These are phyloP conservation scores for Empidonax traillii DNA, from an alignment of 2,113 vertebrate species.

Conservation along the genomic window DNA sequence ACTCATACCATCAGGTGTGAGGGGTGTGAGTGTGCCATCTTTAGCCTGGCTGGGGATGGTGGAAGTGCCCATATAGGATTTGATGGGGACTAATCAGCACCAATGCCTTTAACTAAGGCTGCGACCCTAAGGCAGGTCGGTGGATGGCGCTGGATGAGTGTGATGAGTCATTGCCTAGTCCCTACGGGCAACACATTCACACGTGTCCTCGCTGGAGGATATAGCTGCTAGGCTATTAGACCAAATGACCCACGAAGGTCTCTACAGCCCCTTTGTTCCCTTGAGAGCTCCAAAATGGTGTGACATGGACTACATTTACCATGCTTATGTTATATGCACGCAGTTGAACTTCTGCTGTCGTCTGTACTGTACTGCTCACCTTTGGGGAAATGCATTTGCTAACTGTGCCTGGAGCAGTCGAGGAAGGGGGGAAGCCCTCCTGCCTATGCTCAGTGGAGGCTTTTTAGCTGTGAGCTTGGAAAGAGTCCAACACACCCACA, in stretches of 20 bases:
- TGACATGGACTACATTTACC: neutral
- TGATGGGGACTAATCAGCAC: neutral
- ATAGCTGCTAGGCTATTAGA: neutral
- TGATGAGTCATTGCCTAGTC: neutral
- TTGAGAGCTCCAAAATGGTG: neutral
- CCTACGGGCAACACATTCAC: neutral
- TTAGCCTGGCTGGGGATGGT: neutral
- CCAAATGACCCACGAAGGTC: neutral
- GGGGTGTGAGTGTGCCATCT: neutral
- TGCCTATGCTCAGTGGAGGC: neutral
- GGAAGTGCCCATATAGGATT: neutral
- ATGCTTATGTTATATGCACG: neutral
- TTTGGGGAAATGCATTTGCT: neutral
- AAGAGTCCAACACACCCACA: neutral
- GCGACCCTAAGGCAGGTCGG: neutral
- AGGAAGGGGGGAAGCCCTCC: neutral
- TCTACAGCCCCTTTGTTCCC: neutral
- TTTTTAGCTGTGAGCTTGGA: constrained; percentile 30
- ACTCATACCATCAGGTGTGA: neutral
- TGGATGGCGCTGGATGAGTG: neutral
- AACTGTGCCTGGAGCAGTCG: neutral
- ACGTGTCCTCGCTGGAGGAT: neutral
- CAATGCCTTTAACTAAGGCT: neutral
- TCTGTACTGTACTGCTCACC: neutral
- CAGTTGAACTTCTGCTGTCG: neutral